These are phyloP conservation scores for Odontomachus brunneus DNA, from an alignment of 1,140 invertebrate species.

Conservation along the genomic window DNA sequence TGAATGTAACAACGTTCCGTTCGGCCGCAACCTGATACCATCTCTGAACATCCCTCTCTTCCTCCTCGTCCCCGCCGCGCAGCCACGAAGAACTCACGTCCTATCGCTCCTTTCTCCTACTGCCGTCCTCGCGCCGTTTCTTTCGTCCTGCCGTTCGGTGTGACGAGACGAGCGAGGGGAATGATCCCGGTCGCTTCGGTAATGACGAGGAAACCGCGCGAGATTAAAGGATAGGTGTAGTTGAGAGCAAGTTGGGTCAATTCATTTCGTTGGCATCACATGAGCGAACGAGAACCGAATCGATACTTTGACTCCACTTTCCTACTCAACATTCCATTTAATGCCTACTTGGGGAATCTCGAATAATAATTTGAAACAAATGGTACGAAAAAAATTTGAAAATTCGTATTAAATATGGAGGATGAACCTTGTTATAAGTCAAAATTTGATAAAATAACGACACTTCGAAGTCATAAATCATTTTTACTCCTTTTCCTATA, in stretches of 20 bases:
- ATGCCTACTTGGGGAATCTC: too few species aligned
- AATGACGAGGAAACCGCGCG: background rate
- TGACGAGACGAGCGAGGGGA: background rate
- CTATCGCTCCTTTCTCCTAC: background rate
- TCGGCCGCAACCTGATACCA: conserved; percentile 84
- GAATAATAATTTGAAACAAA: too few species aligned
- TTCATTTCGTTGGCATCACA: background rate
- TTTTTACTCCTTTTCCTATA: too few species aligned
- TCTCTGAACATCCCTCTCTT: conserved; percentile 76
- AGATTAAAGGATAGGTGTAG: background rate
- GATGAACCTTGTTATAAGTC: too few species aligned
- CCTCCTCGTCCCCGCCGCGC: conserved; percentile 2
- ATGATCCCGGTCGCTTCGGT: background rate
- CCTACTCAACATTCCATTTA: too few species aligned
- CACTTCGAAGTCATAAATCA: too few species aligned
- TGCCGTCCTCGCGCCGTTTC: conserved; percentile 8
- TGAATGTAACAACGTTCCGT: conserved; percentile 86
- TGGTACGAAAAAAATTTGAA: too few species aligned
- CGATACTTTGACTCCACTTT: too few species aligned
- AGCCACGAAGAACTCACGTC: conserved; percentile 23
- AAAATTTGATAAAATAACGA: too few species aligned
- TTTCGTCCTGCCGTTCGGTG: conserved; percentile 10
- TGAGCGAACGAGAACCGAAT: background rate
- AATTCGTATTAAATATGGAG: too few species aligned
- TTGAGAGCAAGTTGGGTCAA: background rate